Evolutionary conservation across 2,888 invertebrate species (phyloP), one percentile per base, ranked within the genome.

Genomic region (Charanyca ferruginea): DNA sequence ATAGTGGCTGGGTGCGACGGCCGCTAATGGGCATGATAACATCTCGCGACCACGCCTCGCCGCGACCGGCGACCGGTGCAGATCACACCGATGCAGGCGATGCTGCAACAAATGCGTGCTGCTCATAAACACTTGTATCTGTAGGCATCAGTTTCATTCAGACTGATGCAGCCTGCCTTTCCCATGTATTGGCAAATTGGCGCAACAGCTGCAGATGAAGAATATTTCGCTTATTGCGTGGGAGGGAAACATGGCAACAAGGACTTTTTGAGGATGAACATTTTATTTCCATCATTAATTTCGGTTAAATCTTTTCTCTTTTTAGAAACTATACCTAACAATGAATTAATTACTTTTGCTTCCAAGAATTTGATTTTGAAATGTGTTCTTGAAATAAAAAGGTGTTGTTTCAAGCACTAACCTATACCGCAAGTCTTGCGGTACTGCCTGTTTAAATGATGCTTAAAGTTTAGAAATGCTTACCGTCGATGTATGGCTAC

Each of bases 1-100:
- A 94, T 93, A 93, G 91, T 87, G 89, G 87, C 90, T 89, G 92
- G 92, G 92, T 91, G 93, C 90, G 91, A 92, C 87, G 88, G 88
- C 89, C 88, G 93, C 94, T 95, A 95, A 95, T 94, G 93, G 92
- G 87, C 78, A 85, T 85, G 94, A 94, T 95, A 94, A 90, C 90
- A 94, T 94, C 94, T 87, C 86, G 87, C 88, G 90, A 91, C 93
- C 94, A 93, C 93, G 94, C 94, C 94, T 91, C 85, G 80, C 67
- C 57, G 76, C 74, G 83, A 73, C 82, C 49, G 48, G 28, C 49
- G 69, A 47, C 71, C 71, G 67, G 69, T 66, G 71, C 55, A 66
- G 77, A 81, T 81, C 67, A 66, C 74, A 54, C 58, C 63, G 77
- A 73, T 75, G 58, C 73, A 62, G 62, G 41, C 69, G 53, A 73